Conservation (phyloP, 2,113 vertebrate species). For the Otolemur garnettii region DNA sequence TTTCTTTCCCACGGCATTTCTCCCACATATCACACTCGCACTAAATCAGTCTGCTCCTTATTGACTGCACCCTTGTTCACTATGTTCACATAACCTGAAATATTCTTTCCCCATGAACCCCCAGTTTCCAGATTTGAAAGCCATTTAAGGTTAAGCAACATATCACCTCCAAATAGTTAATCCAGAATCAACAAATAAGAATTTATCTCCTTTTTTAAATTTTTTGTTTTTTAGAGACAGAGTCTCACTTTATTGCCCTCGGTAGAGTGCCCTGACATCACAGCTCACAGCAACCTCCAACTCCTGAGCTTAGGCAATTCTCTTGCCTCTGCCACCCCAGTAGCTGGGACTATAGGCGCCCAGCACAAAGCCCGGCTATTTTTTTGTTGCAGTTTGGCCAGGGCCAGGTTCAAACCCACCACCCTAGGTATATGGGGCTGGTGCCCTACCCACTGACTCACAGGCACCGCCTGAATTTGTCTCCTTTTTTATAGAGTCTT, state of each 20-base stretch:
- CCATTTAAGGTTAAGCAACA: constrained; percentile 35
- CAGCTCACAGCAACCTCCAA: too few relatives aligned
- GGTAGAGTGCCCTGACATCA: too few relatives aligned
- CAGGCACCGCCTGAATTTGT: not conserved
- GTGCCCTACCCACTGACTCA: too few relatives aligned
- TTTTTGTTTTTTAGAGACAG: too few relatives aligned
- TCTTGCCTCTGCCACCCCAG: too few relatives aligned
- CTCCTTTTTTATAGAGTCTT: constrained; percentile 8
- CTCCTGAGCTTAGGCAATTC: too few relatives aligned
- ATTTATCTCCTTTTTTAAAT: not conserved
- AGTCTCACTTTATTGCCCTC: too few relatives aligned
- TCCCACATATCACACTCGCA: not conserved
- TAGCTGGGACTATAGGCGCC: too few relatives aligned
- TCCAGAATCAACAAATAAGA: constrained; percentile 44
- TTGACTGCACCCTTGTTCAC: not conserved
- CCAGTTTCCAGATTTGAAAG: constrained; percentile 49
- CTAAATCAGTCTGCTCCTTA: not conserved
- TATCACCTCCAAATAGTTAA: not conserved
- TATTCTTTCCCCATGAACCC: not conserved
- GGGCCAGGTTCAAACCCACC: too few relatives aligned
- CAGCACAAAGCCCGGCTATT: too few relatives aligned
- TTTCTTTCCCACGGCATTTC: constrained; percentile 30
- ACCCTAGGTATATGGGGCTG: too few relatives aligned
- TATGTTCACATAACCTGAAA: constrained; percentile 29
- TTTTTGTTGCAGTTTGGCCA: too few relatives aligned